phyloP scores from a whole-genome alignment of 2,888 invertebrate genomes.

The Napeogenes inachia region DNA sequence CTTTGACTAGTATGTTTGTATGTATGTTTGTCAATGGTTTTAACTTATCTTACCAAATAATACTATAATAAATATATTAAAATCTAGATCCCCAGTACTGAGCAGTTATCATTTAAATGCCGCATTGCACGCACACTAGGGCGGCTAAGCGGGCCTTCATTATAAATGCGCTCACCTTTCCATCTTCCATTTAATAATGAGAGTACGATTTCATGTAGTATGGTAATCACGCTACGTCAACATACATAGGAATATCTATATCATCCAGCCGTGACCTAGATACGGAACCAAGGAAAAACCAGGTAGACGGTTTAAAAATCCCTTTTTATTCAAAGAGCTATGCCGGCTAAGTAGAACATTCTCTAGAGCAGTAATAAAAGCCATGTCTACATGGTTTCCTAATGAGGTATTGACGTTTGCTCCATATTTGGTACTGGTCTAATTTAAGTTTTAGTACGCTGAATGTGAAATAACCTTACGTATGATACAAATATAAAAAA shows the following conservation, averaged over 20 bases:
- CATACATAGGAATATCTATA: constrained; percentile 19
- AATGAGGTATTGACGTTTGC: constrained; percentile 3
- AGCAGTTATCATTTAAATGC: no score
- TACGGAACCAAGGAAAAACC: constrained; percentile 23
- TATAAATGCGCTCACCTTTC: constrained; percentile 13
- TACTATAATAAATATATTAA: no score
- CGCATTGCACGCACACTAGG: constrained; percentile 8
- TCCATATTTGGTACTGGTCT: neutral
- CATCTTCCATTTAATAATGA: constrained; percentile 21
- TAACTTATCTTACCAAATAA: no score
- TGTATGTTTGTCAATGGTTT: no score
- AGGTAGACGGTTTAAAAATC: constrained; percentile 20
- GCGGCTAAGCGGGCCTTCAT: constrained; percentile 1
- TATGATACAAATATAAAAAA: no score
- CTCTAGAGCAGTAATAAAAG: constrained; percentile 7
- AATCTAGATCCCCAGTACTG: no score
- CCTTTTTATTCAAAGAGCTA: constrained; percentile 16
- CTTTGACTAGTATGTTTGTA: no score
- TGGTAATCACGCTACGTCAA: constrained; percentile 23
- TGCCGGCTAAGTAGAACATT: constrained; percentile 8
- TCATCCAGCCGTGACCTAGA: constrained; percentile 27
- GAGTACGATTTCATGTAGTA: constrained; percentile 25
- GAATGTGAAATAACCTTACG: neutral
- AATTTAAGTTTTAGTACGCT: neutral
- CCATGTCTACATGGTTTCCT: neutral